These are phyloP conservation scores for Sicus ferrugineus DNA, from an alignment of 2,888 invertebrate species.

Conservation along the genomic window DNA sequence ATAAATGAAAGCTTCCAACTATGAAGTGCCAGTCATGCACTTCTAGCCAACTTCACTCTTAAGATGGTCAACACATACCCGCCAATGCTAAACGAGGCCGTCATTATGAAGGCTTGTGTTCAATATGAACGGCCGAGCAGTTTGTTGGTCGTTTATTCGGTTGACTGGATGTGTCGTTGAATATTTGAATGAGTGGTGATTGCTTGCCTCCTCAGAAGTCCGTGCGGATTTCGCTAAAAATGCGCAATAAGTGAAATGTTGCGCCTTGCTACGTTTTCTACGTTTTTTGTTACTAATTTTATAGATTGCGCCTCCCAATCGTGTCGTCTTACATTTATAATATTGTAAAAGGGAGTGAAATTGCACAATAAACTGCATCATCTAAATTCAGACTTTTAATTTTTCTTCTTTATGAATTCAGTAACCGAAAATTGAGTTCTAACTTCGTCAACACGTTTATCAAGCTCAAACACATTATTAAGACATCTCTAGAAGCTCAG, in stretches of 20 bases:
- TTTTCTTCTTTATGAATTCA: not conserved
- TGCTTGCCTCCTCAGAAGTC: not conserved
- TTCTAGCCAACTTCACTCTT: not conserved
- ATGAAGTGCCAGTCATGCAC: not conserved
- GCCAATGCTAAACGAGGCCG: not conserved
- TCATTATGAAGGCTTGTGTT: not conserved
- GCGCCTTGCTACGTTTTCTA: not conserved
- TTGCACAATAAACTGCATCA: too few relatives aligned
- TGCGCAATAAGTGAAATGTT: not conserved
- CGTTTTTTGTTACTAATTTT: not conserved
- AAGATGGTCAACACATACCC: not conserved
- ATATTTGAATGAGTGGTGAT: not conserved
- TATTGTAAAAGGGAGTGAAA: too few relatives aligned
- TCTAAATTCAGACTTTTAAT: too few relatives aligned
- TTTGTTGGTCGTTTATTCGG: not conserved
- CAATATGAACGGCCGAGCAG: too few relatives aligned
- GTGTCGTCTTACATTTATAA: not conserved
- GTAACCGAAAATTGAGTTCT: too few relatives aligned
- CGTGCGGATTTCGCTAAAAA: not conserved
- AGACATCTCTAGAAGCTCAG: too few relatives aligned
- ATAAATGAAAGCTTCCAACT: not conserved
- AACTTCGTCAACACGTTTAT: too few relatives aligned
- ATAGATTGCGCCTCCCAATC: not conserved
- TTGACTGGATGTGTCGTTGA: not conserved
- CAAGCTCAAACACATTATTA: too few relatives aligned